Percentiles rank a stretch among this genome's conserved stretches.
Evolutionary conservation across 2,797 vertebrate species (phyloP).

Genomic region (Myotis planiceps): DNA sequence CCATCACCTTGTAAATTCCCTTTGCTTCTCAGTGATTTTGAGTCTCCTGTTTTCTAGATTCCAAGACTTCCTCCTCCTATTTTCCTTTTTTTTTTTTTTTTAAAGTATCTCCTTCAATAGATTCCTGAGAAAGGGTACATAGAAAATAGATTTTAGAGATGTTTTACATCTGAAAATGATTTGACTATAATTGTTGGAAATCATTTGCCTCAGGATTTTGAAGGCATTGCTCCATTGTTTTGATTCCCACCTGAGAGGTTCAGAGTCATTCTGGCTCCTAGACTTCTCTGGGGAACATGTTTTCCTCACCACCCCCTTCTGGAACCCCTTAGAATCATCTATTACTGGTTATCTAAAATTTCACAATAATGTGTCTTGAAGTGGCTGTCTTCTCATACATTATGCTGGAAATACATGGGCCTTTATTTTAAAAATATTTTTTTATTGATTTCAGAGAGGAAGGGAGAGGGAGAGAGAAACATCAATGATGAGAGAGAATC

Average conservation of each 20-base stretch:
- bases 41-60: background rate
- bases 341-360: conserved; percentile 6
- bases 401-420: background rate
- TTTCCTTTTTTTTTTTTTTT: background rate
- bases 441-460: too few relatives aligned
- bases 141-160: conserved; percentile 1
- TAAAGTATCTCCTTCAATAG: background rate
- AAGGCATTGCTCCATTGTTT: background rate
- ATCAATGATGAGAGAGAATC: too few relatives aligned
- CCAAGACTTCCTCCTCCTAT: background rate
- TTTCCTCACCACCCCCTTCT: background rate
- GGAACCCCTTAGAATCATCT: background rate
- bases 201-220: background rate
- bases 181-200: background rate
- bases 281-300: background rate
- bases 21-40: background rate
- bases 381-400: background rate
- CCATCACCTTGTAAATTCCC: background rate
- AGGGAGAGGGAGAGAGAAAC: too few relatives aligned
- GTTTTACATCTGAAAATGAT: conserved; percentile 9
- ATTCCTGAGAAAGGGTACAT: background rate
- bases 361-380: background rate
- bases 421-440: background rate
- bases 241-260: background rate
- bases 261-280: background rate